Percentiles rank a stretch among this genome's conserved stretches.
phyloP scores from a whole-genome alignment of 1,140 invertebrate genomes.

The Onthophagus taurus region DNA sequence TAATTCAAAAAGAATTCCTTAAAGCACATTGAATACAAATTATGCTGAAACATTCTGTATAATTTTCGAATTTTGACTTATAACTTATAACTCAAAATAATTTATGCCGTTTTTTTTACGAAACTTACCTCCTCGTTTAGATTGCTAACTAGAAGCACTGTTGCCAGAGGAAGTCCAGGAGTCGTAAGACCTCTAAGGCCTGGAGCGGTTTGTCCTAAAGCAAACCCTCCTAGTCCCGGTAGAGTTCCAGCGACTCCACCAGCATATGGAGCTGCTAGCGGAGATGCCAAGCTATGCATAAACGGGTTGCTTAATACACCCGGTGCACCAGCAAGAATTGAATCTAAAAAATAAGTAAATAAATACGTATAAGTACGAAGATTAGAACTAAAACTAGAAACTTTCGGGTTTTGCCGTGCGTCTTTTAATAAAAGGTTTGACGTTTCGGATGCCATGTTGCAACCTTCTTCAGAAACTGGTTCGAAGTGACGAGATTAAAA shows the following conservation, averaged over 20 bases:
- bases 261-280: conserved; percentile 56
- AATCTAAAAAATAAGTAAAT: conserved; percentile 33
- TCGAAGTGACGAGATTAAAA: too few species aligned
- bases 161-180: conserved; percentile 55
- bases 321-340: conserved; percentile 49
- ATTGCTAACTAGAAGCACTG: conserved; percentile 81
- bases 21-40: too few species aligned
- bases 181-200: conserved; percentile 54
- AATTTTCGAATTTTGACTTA: too few species aligned
- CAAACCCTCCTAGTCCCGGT: conserved; percentile 63
- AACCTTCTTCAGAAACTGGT: too few species aligned
- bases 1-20: too few species aligned
- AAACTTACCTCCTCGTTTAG: conserved; percentile 81
- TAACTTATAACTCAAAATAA: neutral
- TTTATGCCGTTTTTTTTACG: too few species aligned
- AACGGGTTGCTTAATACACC: conserved; percentile 79
- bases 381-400: too few species aligned
- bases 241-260: conserved; percentile 58
- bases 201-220: conserved; percentile 55
- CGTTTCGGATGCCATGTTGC: too few species aligned
- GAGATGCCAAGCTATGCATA: conserved; percentile 62
- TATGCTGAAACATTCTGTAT: too few species aligned
- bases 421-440: too few species aligned
- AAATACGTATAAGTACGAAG: too few species aligned
- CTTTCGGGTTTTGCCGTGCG: too few species aligned